phyloP scores from a whole-genome alignment of 2,113 vertebrate species.

The Callipepla californica region DNA sequence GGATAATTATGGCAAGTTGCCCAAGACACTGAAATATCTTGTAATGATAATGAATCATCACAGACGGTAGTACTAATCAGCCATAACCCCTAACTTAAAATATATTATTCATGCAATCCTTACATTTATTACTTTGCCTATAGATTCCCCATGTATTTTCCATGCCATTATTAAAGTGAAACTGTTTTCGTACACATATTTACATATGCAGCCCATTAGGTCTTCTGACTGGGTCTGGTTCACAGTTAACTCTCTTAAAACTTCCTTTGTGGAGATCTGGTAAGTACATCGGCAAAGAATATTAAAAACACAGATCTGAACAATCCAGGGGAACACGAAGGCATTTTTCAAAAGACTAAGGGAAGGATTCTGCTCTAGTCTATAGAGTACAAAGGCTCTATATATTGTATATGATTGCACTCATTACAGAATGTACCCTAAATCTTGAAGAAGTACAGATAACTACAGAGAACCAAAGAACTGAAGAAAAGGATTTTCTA shows the following conservation, averaged over 20 bases:
- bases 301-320: background rate
- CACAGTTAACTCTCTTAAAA: background rate
- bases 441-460: constrained; percentile 36
- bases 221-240: background rate
- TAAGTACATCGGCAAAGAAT: background rate
- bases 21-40: background rate
- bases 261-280: background rate
- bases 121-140: background rate
- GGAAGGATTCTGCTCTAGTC: background rate
- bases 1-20: constrained; percentile 33
- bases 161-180: background rate
- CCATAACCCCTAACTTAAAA: background rate
- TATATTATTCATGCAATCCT: background rate
- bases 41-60: constrained; percentile 18
- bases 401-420: constrained; percentile 1
- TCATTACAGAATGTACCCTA: constrained; percentile 28
- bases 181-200: background rate
- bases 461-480: constrained; percentile 27
- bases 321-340: background rate
- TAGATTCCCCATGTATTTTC: background rate
- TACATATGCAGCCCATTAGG: background rate
- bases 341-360: constrained; percentile 29
- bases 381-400: constrained; percentile 14
- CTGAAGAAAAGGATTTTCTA: background rate
- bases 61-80: constrained; percentile 9